phyloP scores from a whole-genome alignment of 2,797 vertebrate genomes.

The Coendou prehensilis region DNA sequence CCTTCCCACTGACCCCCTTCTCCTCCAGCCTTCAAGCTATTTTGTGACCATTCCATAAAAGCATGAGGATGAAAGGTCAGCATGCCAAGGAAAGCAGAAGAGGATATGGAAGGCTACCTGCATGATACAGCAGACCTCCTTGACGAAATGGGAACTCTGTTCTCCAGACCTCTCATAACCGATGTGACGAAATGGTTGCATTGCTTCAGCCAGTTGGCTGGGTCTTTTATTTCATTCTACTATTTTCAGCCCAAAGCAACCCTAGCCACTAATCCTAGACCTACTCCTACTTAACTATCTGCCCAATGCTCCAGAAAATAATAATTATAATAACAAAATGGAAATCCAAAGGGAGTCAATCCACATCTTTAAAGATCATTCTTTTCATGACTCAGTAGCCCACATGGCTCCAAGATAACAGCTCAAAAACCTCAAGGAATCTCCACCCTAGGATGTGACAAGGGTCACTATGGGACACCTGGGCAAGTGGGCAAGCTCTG shows the following conservation, averaged over 20 bases:
- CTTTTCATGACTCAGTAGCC: not conserved
- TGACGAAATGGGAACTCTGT: not conserved
- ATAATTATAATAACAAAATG: not conserved
- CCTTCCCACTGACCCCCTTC: not conserved
- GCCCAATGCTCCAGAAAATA: not conserved
- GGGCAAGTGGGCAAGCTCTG: not conserved
- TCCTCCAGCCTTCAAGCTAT: not conserved
- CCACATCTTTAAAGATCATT: not conserved
- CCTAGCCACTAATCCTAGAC: not conserved
- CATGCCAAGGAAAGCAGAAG: rapidly evolving
- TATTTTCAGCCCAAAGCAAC: not conserved
- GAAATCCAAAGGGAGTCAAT: not conserved
- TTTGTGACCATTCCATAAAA: not conserved
- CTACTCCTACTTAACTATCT: not conserved
- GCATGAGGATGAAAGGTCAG: not conserved
- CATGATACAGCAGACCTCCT: rapidly evolving
- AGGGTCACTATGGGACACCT: rapidly evolving
- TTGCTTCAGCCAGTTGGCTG: rapidly evolving
- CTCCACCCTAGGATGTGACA: not conserved
- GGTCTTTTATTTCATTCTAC: not conserved
- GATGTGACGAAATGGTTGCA: rapidly evolving
- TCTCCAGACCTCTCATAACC: not conserved
- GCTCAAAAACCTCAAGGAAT: not conserved
- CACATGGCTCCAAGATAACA: not conserved
- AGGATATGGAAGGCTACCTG: no score